Base-by-base conservation (phyloP, 2,113 vertebrate genomes). In the Brachyhypopomus occidentalis region DNA sequence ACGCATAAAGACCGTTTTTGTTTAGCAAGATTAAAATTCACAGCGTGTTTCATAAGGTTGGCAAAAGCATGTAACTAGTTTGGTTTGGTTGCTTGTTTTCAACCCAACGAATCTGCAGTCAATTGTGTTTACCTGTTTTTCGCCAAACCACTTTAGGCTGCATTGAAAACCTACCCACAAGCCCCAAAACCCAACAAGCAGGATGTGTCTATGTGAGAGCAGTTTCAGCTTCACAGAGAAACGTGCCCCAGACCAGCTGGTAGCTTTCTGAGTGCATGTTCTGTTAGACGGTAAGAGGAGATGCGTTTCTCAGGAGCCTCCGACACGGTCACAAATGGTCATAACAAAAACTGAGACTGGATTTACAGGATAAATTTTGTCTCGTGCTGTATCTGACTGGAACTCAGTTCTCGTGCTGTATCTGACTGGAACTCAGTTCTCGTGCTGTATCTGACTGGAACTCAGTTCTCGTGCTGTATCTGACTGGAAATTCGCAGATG, bases 291-390 rank as follows among this genome's bases (percentile, higher is more conserved):
- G 17, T 3, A 27, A 36, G n/a, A 22, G 9, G 19, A 41, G 19
- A 41, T 1, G 36, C 2, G 22, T 70, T 70, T 38, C 66, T n/a
- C 34, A 41, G 6, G 9, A 41, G 19, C 41, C 56, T 22, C 45
- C 17, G 3, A 3, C 27, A 9, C 25, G 55, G 69, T 45, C 59
- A 80, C 72, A 52, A 73, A 64, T 30, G 59, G 64, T 66, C 78
- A 55, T 45, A 63, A 64, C 62, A 55, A 79, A 71, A 83, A 82
- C 77, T 82, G 72, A 72, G 72, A 73, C 55, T 48, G 63, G 70
- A 84, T 83, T 69, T 84, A 83, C 41, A 23, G 71, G 41, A 67
- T 78, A 72, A 80, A 75, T 67, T 83, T 72, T 25, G 69, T 81
- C 72, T 5, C 72, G 22, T 34, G 64, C n/a, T n/a, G n/a, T n/a